These are phyloP conservation scores for Eilema griseolum DNA, from an alignment of 2,888 invertebrate species.

Conservation along the genomic window DNA sequence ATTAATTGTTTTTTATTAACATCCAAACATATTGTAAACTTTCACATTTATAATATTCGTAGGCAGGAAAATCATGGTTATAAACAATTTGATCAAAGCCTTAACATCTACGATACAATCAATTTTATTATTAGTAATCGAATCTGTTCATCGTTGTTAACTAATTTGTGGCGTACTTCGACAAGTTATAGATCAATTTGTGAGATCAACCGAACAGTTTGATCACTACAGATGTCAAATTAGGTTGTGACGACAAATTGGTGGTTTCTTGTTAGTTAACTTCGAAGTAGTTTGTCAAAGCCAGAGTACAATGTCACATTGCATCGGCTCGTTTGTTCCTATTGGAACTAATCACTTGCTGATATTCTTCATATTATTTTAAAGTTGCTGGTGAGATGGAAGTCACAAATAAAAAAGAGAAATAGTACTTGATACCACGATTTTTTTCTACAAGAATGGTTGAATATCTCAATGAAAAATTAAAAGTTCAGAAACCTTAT, in stretches of 20 bases:
- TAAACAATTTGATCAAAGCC: neutral
- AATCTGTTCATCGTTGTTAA: neutral
- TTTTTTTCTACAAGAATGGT: no score
- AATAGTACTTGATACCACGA: no score
- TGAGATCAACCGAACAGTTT: constrained; percentile 10
- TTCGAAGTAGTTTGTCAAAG: constrained; percentile 3
- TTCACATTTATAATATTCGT: neutral
- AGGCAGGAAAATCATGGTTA: no score
- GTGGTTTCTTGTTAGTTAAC: constrained; percentile 10
- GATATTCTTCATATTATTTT: neutral
- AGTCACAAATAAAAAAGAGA: no score
- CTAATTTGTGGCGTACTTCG: constrained; percentile 11
- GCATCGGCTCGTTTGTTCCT: neutral
- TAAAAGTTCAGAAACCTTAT: no score
- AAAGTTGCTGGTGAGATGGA: neutral
- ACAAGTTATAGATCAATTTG: constrained; percentile 17
- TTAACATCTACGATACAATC: neutral
- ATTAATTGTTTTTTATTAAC: neutral
- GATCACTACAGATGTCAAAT: constrained; percentile 12
- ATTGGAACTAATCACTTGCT: neutral
- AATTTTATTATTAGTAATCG: neutral
- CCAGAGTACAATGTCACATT: neutral
- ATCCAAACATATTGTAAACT: neutral
- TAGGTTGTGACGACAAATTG: constrained; percentile 9
- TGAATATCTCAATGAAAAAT: no score